Conservation (phyloP, 2,113 vertebrate genomes). For the Pardalotus punctatus region DNA sequence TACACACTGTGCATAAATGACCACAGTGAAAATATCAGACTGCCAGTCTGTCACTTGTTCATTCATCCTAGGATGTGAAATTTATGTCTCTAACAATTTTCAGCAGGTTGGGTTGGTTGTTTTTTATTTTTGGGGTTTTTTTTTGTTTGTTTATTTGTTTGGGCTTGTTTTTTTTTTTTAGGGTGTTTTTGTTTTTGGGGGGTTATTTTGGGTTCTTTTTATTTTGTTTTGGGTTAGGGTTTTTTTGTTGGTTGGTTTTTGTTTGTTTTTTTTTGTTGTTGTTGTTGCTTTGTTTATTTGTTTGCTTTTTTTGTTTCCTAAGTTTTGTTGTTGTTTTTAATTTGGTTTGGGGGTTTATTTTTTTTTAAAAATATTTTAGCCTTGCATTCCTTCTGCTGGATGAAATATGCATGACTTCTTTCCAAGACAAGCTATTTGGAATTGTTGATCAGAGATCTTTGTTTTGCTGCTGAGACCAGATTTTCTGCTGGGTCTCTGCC, state of each 20-base stretch:
- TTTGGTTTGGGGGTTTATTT: not conserved
- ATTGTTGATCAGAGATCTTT: not conserved
- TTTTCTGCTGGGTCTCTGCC: not conserved
- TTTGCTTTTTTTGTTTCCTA: not conserved
- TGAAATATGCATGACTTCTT: not conserved
- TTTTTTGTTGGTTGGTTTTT: no score
- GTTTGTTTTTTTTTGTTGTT: not conserved
- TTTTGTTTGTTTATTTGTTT: not conserved
- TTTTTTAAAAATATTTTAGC: not conserved
- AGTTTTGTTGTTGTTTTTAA: not conserved
- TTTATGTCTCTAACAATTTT: not conserved
- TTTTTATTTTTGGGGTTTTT: not conserved
- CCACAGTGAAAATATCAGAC: not conserved
- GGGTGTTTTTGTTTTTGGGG: not conserved
- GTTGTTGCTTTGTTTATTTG: not conserved
- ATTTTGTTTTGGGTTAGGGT: no score
- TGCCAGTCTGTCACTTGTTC: not conserved
- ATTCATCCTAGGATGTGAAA: not conserved
- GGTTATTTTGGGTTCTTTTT: no score
- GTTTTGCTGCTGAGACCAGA: not conserved
- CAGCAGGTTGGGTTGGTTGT: rapidly evolving
- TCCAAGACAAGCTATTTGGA: not conserved
- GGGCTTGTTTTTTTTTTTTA: not conserved
- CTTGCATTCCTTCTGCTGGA: not conserved
- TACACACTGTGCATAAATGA: not conserved